Evolutionary conservation across 2,113 vertebrate genomes (phyloP), one percentile per base, ranked within the genome.

Genomic region (Nibea coibor): DNA sequence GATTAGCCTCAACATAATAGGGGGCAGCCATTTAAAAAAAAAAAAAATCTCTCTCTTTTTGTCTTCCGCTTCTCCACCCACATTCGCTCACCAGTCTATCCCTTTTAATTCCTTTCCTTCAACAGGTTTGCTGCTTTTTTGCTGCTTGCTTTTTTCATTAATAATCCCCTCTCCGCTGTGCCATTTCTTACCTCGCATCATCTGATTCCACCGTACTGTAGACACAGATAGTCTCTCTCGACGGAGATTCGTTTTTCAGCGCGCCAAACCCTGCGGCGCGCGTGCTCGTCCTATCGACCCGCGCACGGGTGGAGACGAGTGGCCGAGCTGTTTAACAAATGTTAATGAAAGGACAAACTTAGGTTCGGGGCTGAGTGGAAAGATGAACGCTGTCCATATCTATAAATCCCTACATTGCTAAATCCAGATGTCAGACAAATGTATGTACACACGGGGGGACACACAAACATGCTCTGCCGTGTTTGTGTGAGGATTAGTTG

Each of bases 261-360:
- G 68, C 43, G 64, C 4, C 14, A 22, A 72, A 70, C 17, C n/a
- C 45, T 58, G 28, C 7, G 7, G 15, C 16, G 9, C 14, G 39
- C 4, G 5, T 74, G 24, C 47, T 3, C 54, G 67, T 64, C 63
- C 22, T n/a, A 28, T 62, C 5, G 45, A 62, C 76, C 15, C 16
- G 45, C 16, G 24, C 5, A 8, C 65, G 28, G 45, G 19, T 12
- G 19, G 4, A 47, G 31, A 71, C 65, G 15, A 31, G 20, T 51
- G 2, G 9, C 28, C 53, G 1, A 50, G 26, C 50, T 50, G 65
- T 83, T 87, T 75, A 72, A 50, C 62, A 54, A 72, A 82, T 50
- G 54, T 7, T 66, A 82, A 84, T 76, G 62, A 75, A 81, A 84
- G 80, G 82, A 76, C 70, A 73, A 59, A 77, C 43, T 59, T 83